Percentiles rank a stretch among this genome's conserved stretches.
phyloP scores from a whole-genome alignment of 2,888 invertebrate genomes.

The Xestia ashworthii region DNA sequence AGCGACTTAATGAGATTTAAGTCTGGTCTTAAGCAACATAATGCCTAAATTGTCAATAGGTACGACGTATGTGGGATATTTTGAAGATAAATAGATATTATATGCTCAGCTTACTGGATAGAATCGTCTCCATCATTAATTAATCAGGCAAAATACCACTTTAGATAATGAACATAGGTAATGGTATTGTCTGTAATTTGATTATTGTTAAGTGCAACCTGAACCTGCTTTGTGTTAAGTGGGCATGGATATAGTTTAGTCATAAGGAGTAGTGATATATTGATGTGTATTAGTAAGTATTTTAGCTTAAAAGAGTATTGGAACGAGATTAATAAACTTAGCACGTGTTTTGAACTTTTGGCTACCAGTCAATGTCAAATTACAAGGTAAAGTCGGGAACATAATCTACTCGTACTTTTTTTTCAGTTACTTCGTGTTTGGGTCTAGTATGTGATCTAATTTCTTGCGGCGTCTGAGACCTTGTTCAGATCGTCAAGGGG shows the following conservation, averaged over 20 bases:
- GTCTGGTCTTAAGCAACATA: not conserved
- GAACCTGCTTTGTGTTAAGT: constrained; percentile 6
- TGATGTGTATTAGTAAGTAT: constrained; percentile 24
- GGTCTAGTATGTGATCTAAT: not conserved
- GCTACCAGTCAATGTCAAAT: not conserved
- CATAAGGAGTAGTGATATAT: constrained; percentile 14
- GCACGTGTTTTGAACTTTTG: not conserved
- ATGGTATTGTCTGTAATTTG: constrained; percentile 16
- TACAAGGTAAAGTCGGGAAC: too few species aligned
- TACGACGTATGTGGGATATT: not conserved
- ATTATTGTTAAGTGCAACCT: not conserved
- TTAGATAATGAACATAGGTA: not conserved
- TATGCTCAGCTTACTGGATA: not conserved
- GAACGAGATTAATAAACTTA: constrained; percentile 6
- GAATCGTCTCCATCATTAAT: not conserved
- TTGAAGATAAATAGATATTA: not conserved
- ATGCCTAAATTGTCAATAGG: not conserved
- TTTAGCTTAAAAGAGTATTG: not conserved
- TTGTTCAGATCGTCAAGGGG: not conserved
- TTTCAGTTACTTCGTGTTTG: not conserved
- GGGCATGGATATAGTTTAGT: not conserved
- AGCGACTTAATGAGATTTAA: not conserved
- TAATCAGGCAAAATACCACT: constrained; percentile 2
- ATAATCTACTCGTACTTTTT: not conserved
- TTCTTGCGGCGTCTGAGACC: not conserved